phyloP scores from a whole-genome alignment of 2,888 invertebrate genomes.

The Protodeltote pygarga region DNA sequence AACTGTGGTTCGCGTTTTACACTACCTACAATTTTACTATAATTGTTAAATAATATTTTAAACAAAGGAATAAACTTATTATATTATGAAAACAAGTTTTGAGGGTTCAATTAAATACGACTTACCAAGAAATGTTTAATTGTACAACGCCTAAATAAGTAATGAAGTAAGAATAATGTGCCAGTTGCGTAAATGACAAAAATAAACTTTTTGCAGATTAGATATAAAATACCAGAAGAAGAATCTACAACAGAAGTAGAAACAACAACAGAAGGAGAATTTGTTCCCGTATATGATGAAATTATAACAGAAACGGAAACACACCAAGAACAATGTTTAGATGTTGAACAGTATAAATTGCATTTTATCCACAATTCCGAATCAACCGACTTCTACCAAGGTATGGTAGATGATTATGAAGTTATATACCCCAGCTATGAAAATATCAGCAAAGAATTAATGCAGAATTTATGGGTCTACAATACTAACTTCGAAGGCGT shows the following conservation, averaged over 20 bases:
- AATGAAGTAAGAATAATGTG: too few species aligned
- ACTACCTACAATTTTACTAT: too few species aligned
- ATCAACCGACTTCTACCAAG: slow-evolving; percentile 58
- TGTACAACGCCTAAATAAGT: too few species aligned
- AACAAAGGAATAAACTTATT: too few species aligned
- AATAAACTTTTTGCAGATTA: slow-evolving; percentile 52
- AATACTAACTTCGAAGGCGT: slow-evolving; percentile 71
- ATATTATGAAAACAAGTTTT: too few species aligned
- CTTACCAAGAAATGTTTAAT: too few species aligned
- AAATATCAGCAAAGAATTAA: slow-evolving; percentile 52
- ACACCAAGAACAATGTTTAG: slow-evolving; percentile 30
- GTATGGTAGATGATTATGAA: slow-evolving; percentile 49
- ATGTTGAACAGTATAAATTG: slow-evolving; percentile 49
- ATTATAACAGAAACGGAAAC: background rate
- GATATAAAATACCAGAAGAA: slow-evolving; percentile 37
- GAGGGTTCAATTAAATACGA: too few species aligned
- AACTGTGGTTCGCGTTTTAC: too few species aligned
- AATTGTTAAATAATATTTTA: too few species aligned
- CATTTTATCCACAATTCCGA: slow-evolving; percentile 55
- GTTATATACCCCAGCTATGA: slow-evolving; percentile 72
- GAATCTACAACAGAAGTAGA: slow-evolving; percentile 33
- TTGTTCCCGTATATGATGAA: slow-evolving; percentile 26
- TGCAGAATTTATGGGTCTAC: slow-evolving; percentile 65
- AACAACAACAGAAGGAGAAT: slow-evolving; percentile 29
- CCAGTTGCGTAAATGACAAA: background rate